Conservation (phyloP, 2,113 vertebrate species). For the Eonycteris spelaea region DNA sequence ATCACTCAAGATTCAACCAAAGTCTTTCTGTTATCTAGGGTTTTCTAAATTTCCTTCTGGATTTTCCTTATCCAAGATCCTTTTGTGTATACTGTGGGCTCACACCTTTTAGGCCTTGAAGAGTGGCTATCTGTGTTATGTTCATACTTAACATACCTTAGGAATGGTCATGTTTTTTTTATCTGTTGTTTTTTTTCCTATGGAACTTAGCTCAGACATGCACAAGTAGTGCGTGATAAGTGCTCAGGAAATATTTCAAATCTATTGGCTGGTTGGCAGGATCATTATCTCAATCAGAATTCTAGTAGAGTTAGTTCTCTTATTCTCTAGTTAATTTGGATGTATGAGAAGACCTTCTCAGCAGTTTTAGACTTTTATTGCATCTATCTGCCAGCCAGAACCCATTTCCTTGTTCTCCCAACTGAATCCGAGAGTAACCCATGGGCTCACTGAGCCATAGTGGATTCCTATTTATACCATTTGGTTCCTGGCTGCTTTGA, state of each 20-base stretch:
- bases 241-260: not conserved
- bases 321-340: not conserved
- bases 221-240: not conserved
- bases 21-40: not conserved
- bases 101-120: not conserved
- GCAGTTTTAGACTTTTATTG: not conserved
- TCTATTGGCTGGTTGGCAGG: not conserved
- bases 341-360: not conserved
- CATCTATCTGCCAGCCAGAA: conserved; percentile 46
- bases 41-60: not conserved
- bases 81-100: not conserved
- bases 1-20: not conserved
- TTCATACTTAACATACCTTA: not conserved
- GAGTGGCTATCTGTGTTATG: not conserved
- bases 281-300: not conserved
- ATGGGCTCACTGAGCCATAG: not conserved
- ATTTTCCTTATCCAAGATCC: not conserved
- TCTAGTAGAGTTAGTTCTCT: not conserved
- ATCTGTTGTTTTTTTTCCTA: not conserved
- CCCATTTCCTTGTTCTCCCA: conserved; percentile 4
- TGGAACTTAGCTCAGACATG: not conserved
- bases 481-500: not conserved
- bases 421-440: not conserved
- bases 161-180: not conserved
- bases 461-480: conserved; percentile 24